Evolutionary conservation across 2,888 invertebrate genomes (phyloP).

Genomic region (Troides helena): DNA sequence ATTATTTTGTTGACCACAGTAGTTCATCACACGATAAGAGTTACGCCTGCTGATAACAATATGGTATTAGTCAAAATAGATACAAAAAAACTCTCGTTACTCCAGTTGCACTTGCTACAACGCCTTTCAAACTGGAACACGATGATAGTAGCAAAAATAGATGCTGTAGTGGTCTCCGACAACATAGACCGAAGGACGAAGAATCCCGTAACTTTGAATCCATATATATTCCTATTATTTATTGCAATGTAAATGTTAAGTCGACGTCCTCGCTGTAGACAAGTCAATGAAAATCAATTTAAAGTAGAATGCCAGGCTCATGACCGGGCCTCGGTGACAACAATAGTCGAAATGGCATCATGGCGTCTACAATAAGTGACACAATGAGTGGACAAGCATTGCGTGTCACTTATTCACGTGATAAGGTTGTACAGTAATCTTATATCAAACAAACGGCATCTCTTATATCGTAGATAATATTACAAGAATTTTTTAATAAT

Average conservation of each 20-base stretch:
- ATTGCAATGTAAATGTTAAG: not conserved
- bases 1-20: too few relatives aligned
- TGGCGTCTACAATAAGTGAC: not conserved
- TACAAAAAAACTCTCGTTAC: too few relatives aligned
- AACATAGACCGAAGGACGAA: not conserved
- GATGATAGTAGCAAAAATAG: too few relatives aligned
- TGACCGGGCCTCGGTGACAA: not conserved
- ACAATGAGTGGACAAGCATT: not conserved
- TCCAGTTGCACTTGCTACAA: too few relatives aligned
- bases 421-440: conserved; percentile 34
- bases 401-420: conserved; percentile 6
- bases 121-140: too few relatives aligned
- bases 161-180: too few relatives aligned
- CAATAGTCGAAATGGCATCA: conserved; percentile 1
- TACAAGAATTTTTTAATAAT: conserved; percentile 29
- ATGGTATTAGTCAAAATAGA: too few relatives aligned
- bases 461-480: conserved; percentile 52
- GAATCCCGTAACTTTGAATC: not conserved
- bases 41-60: too few relatives aligned
- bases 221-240: not conserved
- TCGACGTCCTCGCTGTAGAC: not conserved
- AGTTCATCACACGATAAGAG: too few relatives aligned
- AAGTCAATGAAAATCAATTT: conserved; percentile 17
- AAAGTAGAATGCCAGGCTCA: conserved; percentile 10
- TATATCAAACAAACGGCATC: conserved; percentile 39